These are phyloP conservation scores for Lasioglossum villosulum DNA, from an alignment of 2,888 invertebrate species.

Conservation along the genomic window DNA sequence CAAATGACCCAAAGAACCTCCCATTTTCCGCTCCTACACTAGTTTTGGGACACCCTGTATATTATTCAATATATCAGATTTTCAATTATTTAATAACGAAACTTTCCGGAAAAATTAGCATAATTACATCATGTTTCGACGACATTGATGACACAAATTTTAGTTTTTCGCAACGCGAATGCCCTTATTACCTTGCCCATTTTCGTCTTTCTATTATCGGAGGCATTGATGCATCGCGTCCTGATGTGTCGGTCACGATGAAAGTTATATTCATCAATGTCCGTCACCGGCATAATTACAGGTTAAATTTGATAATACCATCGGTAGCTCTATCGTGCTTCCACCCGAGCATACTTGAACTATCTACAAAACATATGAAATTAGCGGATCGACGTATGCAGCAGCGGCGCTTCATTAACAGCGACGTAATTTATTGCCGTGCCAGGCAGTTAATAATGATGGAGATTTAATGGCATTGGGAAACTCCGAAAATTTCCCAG, in stretches of 20 bases:
- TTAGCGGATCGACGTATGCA: conserved; percentile 34
- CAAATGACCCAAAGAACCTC: too few relatives aligned
- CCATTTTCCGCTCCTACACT: too few relatives aligned
- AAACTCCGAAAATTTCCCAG: conserved; percentile 48
- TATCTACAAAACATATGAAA: conserved; percentile 45
- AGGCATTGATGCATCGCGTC: neutral
- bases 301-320: conserved; percentile 55
- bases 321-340: conserved; percentile 40
- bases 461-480: conserved; percentile 48
- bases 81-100: neutral
- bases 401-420: conserved; percentile 47
- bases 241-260: conserved; percentile 1
- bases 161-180: neutral
- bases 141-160: neutral
- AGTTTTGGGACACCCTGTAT: too few relatives aligned
- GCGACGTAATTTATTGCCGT: conserved; percentile 51
- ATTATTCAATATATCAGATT: neutral
- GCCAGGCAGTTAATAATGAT: conserved; percentile 53
- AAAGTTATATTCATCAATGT: conserved; percentile 64
- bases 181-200: neutral
- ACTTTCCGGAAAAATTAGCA: neutral
- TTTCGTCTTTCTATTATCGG: neutral
- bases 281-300: conserved; percentile 54
- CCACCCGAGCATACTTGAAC: conserved; percentile 41
- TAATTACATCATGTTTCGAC: neutral